Percentiles rank a stretch among this genome's conserved stretches.
phyloP scores from a whole-genome alignment of 2,797 vertebrate genomes.

The Momotus momota region DNA sequence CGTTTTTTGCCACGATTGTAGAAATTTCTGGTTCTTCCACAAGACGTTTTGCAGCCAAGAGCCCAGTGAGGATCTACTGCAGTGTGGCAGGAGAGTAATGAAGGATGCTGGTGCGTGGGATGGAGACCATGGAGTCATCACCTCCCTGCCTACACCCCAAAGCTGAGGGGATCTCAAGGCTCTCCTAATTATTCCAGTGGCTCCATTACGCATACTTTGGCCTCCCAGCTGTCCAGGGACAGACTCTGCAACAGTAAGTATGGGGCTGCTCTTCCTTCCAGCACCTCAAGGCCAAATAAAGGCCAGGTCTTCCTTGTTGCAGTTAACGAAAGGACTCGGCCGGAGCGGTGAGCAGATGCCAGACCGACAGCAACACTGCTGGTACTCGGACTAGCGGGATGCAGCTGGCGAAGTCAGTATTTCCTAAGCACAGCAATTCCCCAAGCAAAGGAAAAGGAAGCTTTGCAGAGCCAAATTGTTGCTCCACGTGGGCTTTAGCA shows the following conservation, averaged over 20 bases:
- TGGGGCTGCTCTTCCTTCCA: not conserved
- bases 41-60: not conserved
- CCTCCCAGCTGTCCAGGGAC: not conserved
- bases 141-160: not conserved
- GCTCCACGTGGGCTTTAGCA: not conserved
- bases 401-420: not conserved
- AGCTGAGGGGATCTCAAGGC: not conserved
- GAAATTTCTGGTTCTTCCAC: not conserved
- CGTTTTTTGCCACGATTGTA: fast-evolving
- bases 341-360: fast-evolving
- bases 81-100: not conserved
- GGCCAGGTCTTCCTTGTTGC: not conserved
- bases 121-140: not conserved
- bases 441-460: conserved; percentile 42
- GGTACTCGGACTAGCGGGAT: fast-evolving
- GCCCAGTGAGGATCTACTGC: not conserved
- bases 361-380: not conserved
- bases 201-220: not conserved
- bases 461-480: not conserved
- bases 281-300: not conserved
- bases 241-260: not conserved
- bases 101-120: not conserved
- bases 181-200: not conserved
- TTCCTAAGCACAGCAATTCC: not conserved
- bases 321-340: not conserved